A percentile compares a stretch with the other conserved stretches of the same genome.
Conservation (phyloP, 2,888 invertebrate genomes). For the Mantis religiosa region DNA sequence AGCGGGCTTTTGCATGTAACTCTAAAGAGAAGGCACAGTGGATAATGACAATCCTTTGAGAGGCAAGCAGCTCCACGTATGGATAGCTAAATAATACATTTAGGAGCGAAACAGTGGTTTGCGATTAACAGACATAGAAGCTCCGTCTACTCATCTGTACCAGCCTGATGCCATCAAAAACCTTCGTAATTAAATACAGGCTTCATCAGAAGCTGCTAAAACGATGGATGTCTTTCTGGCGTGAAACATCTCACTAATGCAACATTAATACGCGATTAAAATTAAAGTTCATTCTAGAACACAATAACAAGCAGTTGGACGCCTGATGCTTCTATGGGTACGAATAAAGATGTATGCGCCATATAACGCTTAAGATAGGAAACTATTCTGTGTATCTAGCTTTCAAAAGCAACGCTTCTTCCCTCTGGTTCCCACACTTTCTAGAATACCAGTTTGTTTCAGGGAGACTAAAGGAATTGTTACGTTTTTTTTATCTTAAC, state of each 20-base stretch:
- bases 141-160: neutral
- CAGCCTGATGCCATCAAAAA: neutral
- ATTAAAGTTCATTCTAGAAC: neutral
- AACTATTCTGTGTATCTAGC: too few species aligned
- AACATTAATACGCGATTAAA: neutral
- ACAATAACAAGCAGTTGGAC: neutral
- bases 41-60: neutral
- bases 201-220: neutral
- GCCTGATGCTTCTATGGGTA: neutral
- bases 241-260: neutral
- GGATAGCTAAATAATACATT: neutral
- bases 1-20: too few species aligned
- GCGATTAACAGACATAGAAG: neutral
- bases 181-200: neutral
- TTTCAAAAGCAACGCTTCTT: too few species aligned
- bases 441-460: too few species aligned
- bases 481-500: too few species aligned
- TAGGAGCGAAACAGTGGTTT: neutral
- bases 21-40: too few species aligned
- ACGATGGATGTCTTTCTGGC: neutral
- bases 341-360: neutral
- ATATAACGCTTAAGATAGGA: neutral
- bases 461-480: too few species aligned
- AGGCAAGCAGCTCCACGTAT: neutral
- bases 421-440: too few species aligned